A percentile compares a stretch with the other conserved stretches of the same genome.
Conservation (phyloP, 2,113 vertebrate species). For the Hoplias malabaricus region DNA sequence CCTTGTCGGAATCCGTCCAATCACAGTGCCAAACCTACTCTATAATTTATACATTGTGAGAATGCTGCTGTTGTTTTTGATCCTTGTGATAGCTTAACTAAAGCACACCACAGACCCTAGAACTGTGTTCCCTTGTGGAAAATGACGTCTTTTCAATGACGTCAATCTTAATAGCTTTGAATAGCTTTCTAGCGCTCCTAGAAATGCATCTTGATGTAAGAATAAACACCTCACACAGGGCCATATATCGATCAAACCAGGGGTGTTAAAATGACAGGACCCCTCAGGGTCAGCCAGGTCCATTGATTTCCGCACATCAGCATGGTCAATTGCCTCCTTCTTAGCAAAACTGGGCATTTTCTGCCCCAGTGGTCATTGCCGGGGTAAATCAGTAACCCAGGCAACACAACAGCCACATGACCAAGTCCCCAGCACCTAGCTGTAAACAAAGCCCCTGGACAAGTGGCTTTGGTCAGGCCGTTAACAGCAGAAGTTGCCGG, state of each 20-base stretch:
- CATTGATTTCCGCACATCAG: constrained; percentile 17
- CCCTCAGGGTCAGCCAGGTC: background rate
- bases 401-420: constrained; percentile 33
- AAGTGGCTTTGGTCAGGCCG: constrained; percentile 22
- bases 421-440: background rate
- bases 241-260: background rate
- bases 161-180: too few species aligned
- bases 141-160: too few species aligned
- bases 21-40: too few species aligned
- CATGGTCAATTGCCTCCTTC: constrained; percentile 19
- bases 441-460: background rate
- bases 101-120: too few species aligned
- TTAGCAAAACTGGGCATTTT: constrained; percentile 3
- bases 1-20: too few species aligned
- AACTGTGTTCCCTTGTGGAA: too few species aligned
- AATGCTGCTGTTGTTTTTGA: too few species aligned
- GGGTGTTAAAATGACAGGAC: background rate
- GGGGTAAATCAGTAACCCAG: constrained; percentile 49
- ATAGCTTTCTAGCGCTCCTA: too few species aligned
- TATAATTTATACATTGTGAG: too few species aligned
- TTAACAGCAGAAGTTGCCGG: constrained; percentile 27
- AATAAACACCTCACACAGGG: background rate
- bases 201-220: too few species aligned
- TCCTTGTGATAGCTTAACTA: too few species aligned
- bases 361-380: constrained; percentile 26